These are phyloP conservation scores for Pseudonaja textilis DNA, from an alignment of 2,113 vertebrate species.

Conservation along the genomic window DNA sequence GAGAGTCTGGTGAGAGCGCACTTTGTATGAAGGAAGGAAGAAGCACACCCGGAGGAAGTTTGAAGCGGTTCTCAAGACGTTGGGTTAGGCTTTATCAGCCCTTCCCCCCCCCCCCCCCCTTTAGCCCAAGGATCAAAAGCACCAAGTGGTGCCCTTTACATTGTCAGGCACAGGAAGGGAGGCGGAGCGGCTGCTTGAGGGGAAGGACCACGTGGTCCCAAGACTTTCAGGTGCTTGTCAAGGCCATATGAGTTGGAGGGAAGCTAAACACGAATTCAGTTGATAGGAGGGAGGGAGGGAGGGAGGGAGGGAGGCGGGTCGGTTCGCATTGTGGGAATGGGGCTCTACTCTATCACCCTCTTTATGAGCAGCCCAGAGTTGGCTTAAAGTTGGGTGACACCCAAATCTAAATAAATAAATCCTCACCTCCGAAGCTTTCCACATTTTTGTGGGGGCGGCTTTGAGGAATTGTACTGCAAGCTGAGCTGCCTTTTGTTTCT, in stretches of 20 bases:
- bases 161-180: too few relatives aligned
- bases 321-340: neutral
- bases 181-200: too few relatives aligned
- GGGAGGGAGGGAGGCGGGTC: neutral
- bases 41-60: neutral
- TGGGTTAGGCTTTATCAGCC: neutral
- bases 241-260: neutral
- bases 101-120: neutral
- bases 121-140: neutral
- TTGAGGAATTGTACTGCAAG: too few relatives aligned
- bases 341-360: neutral
- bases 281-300: neutral
- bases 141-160: neutral
- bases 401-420: neutral
- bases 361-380: neutral
- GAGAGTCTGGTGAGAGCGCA: neutral
- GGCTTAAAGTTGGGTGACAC: neutral
- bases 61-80: neutral
- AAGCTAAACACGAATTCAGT: neutral
- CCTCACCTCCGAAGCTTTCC: neutral
- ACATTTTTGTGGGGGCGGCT: neutral
- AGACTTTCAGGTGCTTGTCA: neutral
- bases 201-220: accelerated
- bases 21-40: neutral
- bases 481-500: neutral